A percentile compares a stretch with the other conserved stretches of the same genome.
Evolutionary conservation across 2,113 vertebrate genomes (phyloP).

Genomic region (Calidris pugnax): DNA sequence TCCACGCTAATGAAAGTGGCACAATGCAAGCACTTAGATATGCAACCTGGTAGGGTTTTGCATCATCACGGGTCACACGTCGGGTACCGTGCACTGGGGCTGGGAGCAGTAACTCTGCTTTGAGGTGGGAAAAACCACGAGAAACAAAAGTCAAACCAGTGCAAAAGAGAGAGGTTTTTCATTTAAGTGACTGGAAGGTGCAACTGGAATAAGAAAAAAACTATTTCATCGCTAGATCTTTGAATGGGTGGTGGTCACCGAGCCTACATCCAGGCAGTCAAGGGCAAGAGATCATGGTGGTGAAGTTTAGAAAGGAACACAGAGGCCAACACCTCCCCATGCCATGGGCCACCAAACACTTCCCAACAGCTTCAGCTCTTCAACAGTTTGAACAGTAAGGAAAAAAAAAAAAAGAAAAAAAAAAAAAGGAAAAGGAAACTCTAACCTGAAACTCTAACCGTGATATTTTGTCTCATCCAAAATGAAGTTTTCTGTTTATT

Average conservation of each 20-base stretch:
- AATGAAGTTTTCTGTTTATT: background rate
- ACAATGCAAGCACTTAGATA: background rate
- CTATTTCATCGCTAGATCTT: background rate
- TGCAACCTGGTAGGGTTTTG: background rate
- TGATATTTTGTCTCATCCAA: background rate
- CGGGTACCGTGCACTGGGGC: background rate
- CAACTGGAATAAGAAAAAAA: background rate
- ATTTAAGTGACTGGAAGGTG: background rate
- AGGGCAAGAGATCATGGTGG: background rate
- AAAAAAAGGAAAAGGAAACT: background rate
- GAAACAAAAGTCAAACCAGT: background rate
- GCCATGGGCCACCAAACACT: background rate
- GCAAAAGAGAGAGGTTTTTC: background rate
- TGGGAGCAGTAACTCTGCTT: background rate
- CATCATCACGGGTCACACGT: rapidly evolving
- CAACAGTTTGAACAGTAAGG: background rate
- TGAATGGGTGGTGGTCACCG: background rate
- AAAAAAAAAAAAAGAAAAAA: too few species aligned
- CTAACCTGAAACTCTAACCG: background rate
- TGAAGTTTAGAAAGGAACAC: background rate
- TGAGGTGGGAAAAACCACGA: background rate
- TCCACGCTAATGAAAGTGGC: background rate
- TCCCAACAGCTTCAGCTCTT: background rate
- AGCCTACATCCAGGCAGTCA: background rate
- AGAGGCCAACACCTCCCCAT: rapidly evolving